Evolutionary conservation across 1,140 invertebrate genomes (phyloP), one percentile per base, ranked within the genome.

Genomic region (Heliconius hewitsoni): DNA sequence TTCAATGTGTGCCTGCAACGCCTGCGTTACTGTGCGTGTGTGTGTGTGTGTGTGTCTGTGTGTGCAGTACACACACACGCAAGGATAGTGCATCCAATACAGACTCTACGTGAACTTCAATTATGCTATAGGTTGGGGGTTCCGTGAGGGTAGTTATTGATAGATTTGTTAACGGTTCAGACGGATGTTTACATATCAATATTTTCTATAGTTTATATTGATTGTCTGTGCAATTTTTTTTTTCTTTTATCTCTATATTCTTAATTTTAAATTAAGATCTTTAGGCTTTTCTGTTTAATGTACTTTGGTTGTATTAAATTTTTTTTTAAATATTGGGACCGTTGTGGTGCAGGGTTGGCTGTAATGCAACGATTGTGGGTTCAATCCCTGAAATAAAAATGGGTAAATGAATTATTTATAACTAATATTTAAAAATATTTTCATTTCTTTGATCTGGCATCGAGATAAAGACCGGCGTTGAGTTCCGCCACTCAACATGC

Each of bases 21-120:
- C 57, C 57, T 66, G 57, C 23, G 57, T n/a, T 4, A 27, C 34
- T 46, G 42, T 46, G 11, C 13, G 42, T 42, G 1, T 42, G 11
- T 42, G 57, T 66, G 57, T 66, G 57, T 34, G 34, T 34, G 0
- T 46, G 42, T 46, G 57, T 66, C n/a, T n/a, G n/a, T n/a, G n/a
- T n/a, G 60, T 66, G 60, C 60, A 5, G 60, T 27, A 60, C 27
- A 66, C 60, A 66, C 60, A 46, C 42, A 16, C 13, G 16, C 19
- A 57, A 13, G 82, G 83, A 81, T 85, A 84, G 83, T 81, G 82
- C 84, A 81, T 82, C 75, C 83, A 80, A 88, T 87, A 89, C 85
- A 84, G 76, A 70, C 73, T 73, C 80, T 86, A 90, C 86, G 83
- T 82, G 80, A 85, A 87, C 82, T 86, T 87, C 89, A 89, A 89